Conservation (phyloP, 2,888 invertebrate species). For the Frankliniella intonsa region DNA sequence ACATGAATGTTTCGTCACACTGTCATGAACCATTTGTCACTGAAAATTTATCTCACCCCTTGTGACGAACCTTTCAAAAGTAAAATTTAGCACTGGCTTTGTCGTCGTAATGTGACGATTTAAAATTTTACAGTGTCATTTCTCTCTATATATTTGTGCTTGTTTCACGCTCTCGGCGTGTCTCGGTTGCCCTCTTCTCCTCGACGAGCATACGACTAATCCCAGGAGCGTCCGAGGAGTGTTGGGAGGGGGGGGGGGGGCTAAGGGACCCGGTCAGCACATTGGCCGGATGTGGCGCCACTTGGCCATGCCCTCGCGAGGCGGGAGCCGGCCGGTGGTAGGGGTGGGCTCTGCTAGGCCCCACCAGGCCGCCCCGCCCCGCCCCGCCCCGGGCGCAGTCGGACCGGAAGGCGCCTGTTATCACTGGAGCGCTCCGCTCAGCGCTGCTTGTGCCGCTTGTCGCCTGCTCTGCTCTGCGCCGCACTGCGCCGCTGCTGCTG, state of each 20-base stretch:
- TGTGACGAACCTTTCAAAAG: too few relatives aligned
- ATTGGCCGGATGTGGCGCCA: constrained; percentile 15
- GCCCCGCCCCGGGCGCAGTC: neutral
- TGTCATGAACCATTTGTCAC: too few relatives aligned
- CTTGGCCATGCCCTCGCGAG: neutral
- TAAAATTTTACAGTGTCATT: too few relatives aligned
- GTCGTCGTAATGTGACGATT: too few relatives aligned
- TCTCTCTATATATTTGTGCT: too few relatives aligned
- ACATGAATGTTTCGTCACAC: too few relatives aligned
- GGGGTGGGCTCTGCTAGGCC: neutral
- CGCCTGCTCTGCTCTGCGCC: neutral
- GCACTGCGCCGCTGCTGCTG: neutral
- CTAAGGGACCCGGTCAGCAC: neutral
- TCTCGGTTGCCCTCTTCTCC: too few relatives aligned
- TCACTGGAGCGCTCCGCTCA: constrained; percentile 4
- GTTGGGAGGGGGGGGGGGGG: neutral
- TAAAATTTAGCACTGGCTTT: too few relatives aligned
- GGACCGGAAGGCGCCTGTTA: constrained; percentile 21
- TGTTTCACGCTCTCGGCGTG: too few relatives aligned
- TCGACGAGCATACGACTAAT: neutral
- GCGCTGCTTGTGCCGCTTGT: constrained; percentile 1
- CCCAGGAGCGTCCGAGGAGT: neutral
- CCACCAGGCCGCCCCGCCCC: too few relatives aligned
- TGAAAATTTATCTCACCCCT: too few relatives aligned
- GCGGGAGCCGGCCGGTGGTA: neutral